phyloP scores from a whole-genome alignment of 2,888 invertebrate species.

The Hecatera dysodea region DNA sequence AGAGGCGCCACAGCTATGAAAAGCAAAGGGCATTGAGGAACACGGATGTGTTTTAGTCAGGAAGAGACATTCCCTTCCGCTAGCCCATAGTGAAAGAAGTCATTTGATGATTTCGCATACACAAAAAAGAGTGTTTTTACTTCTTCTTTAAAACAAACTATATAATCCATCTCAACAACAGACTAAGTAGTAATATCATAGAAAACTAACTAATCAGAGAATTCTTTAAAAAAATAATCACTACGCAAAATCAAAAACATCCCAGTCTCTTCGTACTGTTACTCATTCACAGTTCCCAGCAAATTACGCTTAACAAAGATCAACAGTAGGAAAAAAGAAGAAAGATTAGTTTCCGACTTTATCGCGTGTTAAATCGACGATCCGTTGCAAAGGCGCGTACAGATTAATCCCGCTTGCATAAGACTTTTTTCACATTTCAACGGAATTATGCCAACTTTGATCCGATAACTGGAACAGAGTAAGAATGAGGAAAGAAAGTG shows the following conservation, averaged over 20 bases:
- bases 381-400: constrained; percentile 78
- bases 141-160: not conserved
- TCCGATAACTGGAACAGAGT: constrained; percentile 60
- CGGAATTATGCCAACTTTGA: constrained; percentile 66
- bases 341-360: constrained; percentile 77
- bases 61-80: no score
- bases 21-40: no score
- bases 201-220: not conserved
- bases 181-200: not conserved
- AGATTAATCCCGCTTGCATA: constrained; percentile 80
- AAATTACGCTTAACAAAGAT: constrained; percentile 41
- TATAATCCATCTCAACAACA: not conserved
- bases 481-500: constrained; percentile 55
- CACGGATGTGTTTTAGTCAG: no score
- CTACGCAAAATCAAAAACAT: not conserved
- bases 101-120: no score
- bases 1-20: no score
- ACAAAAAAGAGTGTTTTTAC: no score
- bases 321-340: constrained; percentile 65
- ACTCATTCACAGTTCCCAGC: constrained; percentile 30
- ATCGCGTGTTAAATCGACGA: constrained; percentile 81
- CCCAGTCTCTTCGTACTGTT: not conserved
- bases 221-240: not conserved
- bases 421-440: constrained; percentile 71
- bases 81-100: no score